phyloP scores from a whole-genome alignment of 2,888 invertebrate genomes.

The Trachelus troglodyta region DNA sequence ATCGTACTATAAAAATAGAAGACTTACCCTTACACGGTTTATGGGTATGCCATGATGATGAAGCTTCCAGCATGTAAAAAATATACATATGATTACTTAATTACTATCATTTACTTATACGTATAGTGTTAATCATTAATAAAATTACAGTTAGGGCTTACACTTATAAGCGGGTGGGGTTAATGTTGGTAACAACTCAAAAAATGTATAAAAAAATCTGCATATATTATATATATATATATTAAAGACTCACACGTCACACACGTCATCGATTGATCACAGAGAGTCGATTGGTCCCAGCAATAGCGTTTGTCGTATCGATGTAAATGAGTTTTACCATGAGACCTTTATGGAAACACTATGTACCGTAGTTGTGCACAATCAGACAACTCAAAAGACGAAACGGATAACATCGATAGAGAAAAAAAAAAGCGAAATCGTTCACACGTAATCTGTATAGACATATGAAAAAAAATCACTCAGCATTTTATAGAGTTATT shows the following conservation, averaged over 20 bases:
- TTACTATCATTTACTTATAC: conserved; percentile 8
- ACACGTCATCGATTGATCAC: no score
- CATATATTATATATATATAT: conserved; percentile 11
- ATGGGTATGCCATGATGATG: not conserved
- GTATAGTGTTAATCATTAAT: conserved; percentile 16
- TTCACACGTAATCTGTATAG: conserved; percentile 13
- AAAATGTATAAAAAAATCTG: conserved; percentile 43
- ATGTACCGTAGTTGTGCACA: conserved; percentile 13
- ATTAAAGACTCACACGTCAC: not conserved
- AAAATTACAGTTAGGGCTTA: conserved; percentile 35
- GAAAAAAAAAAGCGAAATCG: conserved; percentile 5
- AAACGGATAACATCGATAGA: not conserved
- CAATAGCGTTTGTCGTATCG: no score
- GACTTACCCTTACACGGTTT: no score
- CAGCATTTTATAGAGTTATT: conserved; percentile 13
- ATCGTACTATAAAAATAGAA: no score
- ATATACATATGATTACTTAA: conserved; percentile 14
- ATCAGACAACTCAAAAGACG: not conserved
- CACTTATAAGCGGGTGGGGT: conserved; percentile 39
- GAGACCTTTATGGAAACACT: not conserved
- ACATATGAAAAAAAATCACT: conserved; percentile 9
- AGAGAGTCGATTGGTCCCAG: no score
- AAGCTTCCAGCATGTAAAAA: conserved; percentile 15
- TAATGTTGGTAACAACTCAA: conserved; percentile 40
- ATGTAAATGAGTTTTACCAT: no score